A percentile compares a stretch with the other conserved stretches of the same genome.
Evolutionary conservation across 2,797 vertebrate species (phyloP).

Genomic region (Tarsius wallacei): DNA sequence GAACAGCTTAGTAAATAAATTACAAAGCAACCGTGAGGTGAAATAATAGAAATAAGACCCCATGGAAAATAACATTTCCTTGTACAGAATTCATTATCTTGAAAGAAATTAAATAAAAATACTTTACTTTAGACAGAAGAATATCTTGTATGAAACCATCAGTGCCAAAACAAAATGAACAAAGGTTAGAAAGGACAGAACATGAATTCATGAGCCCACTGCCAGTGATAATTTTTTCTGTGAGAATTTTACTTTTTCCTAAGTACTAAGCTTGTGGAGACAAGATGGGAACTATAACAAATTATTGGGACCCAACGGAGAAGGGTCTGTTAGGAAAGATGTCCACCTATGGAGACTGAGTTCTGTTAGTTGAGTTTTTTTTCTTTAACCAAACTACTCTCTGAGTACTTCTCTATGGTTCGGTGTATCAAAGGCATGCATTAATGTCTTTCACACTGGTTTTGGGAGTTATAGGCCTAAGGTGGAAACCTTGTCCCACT

Average conservation of each 20-base stretch:
- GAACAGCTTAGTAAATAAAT: neutral
- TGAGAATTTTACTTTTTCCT: neutral
- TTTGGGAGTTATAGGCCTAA: accelerated
- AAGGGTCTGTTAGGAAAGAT: too few relatives aligned
- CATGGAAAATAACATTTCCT: neutral
- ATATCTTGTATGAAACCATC: neutral
- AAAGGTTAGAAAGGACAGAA: neutral
- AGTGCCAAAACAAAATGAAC: neutral
- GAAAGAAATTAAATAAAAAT: neutral
- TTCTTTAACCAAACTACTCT: too few relatives aligned
- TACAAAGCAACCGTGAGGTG: neutral
- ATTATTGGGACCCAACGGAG: neutral
- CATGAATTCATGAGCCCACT: accelerated
- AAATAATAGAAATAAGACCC: neutral
- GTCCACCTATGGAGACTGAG: neutral
- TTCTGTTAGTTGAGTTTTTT: neutral
- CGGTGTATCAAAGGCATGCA: accelerated
- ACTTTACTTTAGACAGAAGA: neutral
- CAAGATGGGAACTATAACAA: neutral
- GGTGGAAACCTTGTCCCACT: too few relatives aligned
- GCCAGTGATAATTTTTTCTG: accelerated
- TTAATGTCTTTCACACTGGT: neutral
- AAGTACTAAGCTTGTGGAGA: neutral
- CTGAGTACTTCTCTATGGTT: accelerated
- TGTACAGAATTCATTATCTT: neutral